These are phyloP conservation scores for Callorhinus ursinus DNA, from an alignment of 2,113 vertebrate species.

Conservation along the genomic window DNA sequence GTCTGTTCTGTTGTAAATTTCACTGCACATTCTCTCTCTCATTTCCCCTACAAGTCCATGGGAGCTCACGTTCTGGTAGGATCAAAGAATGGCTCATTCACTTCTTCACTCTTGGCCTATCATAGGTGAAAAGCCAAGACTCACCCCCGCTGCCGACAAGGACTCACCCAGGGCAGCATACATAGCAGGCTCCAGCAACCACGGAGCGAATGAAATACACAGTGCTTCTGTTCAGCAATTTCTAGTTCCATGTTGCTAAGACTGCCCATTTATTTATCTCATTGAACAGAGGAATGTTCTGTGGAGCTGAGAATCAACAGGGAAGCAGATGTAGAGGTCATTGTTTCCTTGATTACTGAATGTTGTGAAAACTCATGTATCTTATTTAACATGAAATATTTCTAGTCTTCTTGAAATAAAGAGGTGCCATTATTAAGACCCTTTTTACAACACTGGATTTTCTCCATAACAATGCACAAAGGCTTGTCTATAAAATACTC, in stretches of 20 bases:
- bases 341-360: background rate
- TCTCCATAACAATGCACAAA: background rate
- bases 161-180: background rate
- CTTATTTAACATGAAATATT: background rate
- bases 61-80: background rate
- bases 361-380: background rate
- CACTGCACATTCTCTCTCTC: background rate
- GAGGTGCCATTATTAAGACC: background rate
- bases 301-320: background rate
- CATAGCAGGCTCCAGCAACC: background rate
- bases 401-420: background rate
- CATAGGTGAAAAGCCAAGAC: background rate
- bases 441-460: background rate
- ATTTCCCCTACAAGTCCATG: accelerated
- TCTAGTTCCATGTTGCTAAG: background rate
- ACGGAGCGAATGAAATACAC: accelerated
- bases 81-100: background rate
- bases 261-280: background rate
- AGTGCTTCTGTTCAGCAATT: background rate
- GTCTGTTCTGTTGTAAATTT: background rate
- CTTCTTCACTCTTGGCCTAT: background rate
- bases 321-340: background rate
- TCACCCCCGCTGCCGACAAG: too few relatives aligned
- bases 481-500: background rate
- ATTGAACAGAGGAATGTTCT: background rate